Evolutionary conservation across 2,113 vertebrate species (phyloP), one percentile per base, ranked within the genome.

Genomic region (Ciconia boyciana): DNA sequence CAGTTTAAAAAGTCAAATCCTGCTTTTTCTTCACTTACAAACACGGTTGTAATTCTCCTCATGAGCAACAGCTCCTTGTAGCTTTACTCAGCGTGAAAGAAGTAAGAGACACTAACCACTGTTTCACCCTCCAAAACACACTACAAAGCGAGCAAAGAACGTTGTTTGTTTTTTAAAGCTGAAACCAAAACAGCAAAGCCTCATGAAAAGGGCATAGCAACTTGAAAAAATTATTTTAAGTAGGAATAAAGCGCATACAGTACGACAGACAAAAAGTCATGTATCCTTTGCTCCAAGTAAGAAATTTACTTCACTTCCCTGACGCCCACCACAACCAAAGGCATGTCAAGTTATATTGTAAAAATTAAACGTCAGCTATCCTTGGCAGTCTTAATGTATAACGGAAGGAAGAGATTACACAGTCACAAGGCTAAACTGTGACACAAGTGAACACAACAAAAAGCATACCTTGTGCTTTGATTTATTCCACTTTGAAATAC

Each of bases 261-360:
- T 11, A 24, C 3, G 20, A 15, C 36, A 75, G 62, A 52, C 39
- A 80, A 77, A 34, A 48, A 28, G n/a, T 7, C 41, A n/a, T 0
- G 0, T 21, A 54, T 26, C 49, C 71, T 92, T 43, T 29, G 25
- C 66, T 83, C 49, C 71, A 74, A 46, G 6, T 21, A 48, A 21
- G 31, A 69, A 29, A 10, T 44, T 68, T 10, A 41, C 19, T 15
- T n/a, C 43, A 24, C 12, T 48, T 62, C 81, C 74, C 64, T 20
- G 21, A 51, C 6, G 0, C 26, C 61, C 29, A 46, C 60, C 19
- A 8, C 0, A 1, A 28, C 15, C 1, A 1, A 22, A 65, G 36
- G 29, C 52, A 26, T 0, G 3, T 34, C 91, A 83, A 51, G 54
- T 5, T 80, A 16, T 32, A 64, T 5, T 28, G 70, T 6, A 74